A percentile compares a stretch with the other conserved stretches of the same genome.
These are phyloP conservation scores for Unio delphinus DNA, from an alignment of 2,888 invertebrate species.

Conservation along the genomic window DNA sequence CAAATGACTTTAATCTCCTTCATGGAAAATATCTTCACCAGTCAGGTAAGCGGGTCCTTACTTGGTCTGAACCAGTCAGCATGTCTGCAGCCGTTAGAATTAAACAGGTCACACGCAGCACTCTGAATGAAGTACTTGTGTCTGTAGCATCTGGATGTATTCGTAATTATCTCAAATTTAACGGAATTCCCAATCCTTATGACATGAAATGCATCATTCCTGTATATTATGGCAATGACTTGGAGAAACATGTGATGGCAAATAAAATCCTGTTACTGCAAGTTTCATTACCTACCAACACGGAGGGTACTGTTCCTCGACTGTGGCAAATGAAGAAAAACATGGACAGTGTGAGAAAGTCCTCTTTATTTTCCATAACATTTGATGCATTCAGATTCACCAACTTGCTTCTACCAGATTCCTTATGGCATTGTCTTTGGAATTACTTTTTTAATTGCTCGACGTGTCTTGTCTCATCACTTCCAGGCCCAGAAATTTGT, in stretches of 20 bases:
- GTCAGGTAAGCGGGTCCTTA: conserved; percentile 66
- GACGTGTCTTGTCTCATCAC: conserved; percentile 71
- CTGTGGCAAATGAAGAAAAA: conserved; percentile 75
- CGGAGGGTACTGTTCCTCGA: conserved; percentile 76
- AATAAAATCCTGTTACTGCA: conserved; percentile 60
- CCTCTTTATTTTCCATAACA: conserved; percentile 74
- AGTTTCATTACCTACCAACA: conserved; percentile 73
- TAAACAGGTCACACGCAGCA: conserved; percentile 75
- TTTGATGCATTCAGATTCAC: conserved; percentile 73
- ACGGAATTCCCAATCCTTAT: conserved; percentile 74
- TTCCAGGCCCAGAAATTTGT: conserved; percentile 73
- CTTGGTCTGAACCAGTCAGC: conserved; percentile 74
- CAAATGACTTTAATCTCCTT: conserved; percentile 72
- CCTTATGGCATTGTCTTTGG: conserved; percentile 62
- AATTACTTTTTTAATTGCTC: conserved; percentile 55
- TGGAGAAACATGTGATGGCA: conserved; percentile 25
- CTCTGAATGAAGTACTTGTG: conserved; percentile 75
- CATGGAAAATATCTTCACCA: conserved; percentile 61
- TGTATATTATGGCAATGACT: conserved; percentile 52
- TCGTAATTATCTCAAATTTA: conserved; percentile 72
- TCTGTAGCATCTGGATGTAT: conserved; percentile 74
- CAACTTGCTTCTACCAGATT: conserved; percentile 68
- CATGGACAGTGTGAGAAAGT: conserved; percentile 73
- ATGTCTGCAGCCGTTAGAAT: conserved; percentile 72
- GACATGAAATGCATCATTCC: conserved; percentile 72